These are phyloP conservation scores for Sebastes cheni DNA, from an alignment of 2,797 vertebrate genomes.

Conservation along the genomic window DNA sequence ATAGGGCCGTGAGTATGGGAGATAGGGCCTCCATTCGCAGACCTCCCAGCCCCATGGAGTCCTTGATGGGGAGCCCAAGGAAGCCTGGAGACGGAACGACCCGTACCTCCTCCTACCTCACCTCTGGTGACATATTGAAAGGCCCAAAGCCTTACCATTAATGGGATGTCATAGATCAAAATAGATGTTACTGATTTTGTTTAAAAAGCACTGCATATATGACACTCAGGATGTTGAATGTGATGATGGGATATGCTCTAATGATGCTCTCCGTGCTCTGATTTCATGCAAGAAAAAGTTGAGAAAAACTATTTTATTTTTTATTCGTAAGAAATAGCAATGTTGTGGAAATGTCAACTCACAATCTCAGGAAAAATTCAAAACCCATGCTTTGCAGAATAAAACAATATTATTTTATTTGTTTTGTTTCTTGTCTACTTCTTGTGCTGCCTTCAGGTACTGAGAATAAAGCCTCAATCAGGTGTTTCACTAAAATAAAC, in stretches of 20 bases:
- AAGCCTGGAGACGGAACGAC: constrained; percentile 9
- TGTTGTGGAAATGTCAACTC: not conserved
- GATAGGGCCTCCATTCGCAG: constrained; percentile 12
- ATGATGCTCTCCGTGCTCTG: not conserved
- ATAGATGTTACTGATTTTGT: not conserved
- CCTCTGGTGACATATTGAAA: constrained; percentile 50
- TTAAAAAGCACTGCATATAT: not conserved
- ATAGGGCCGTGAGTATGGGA: not conserved
- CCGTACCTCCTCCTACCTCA: constrained; percentile 23
- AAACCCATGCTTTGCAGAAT: constrained; percentile 12
- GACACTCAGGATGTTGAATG: not conserved
- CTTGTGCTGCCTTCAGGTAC: not conserved
- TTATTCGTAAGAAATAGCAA: not conserved
- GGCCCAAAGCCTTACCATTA: constrained; percentile 42
- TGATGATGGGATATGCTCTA: not conserved
- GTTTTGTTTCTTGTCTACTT: not conserved
- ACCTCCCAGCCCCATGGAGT: constrained; percentile 68
- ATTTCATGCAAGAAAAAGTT: not conserved
- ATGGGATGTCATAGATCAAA: not conserved
- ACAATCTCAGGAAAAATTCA: not conserved
- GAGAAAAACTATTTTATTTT: not conserved
- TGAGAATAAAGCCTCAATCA: not conserved
- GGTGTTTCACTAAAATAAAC: not conserved
- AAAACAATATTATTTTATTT: constrained; percentile 15
- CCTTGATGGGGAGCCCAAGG: constrained; percentile 50